Conservation (phyloP, 1,140 invertebrate genomes). For the Propsilocerus akamusi region DNA sequence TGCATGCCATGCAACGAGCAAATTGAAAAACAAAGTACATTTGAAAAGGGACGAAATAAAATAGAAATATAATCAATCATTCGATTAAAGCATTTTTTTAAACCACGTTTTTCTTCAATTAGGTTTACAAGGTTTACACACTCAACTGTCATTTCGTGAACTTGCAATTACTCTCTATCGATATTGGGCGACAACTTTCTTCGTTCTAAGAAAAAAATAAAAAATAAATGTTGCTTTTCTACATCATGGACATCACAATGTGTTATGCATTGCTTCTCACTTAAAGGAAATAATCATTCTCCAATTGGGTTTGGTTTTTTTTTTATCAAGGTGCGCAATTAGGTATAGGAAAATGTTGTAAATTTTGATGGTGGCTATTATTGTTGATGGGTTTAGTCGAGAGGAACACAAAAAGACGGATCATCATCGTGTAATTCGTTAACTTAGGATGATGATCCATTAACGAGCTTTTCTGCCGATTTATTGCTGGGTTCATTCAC, state of each 20-base stretch:
- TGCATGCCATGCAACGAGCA: no score
- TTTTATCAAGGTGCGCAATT: neutral
- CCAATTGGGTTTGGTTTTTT: neutral
- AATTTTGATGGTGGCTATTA: neutral
- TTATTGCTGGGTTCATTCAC: neutral
- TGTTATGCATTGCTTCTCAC: neutral
- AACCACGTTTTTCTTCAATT: no score
- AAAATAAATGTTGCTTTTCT: no score
- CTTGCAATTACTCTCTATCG: no score
- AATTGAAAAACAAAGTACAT: no score
- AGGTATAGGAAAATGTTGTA: neutral
- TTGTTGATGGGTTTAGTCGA: neutral
- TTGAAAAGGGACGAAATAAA: no score
- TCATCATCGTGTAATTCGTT: neutral
- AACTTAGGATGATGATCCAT: neutral
- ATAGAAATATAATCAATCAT: no score
- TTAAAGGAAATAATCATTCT: neutral
- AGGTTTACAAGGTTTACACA: no score
- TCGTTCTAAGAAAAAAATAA: no score
- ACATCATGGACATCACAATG: neutral
- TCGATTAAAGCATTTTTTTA: no score
- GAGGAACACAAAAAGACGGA: neutral
- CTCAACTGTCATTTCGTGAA: no score
- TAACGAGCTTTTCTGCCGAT: neutral
- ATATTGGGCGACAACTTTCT: no score